Evolutionary conservation across 1,140 invertebrate species (phyloP), one percentile per base, ranked within the genome.

Genomic region (Delia radicum): DNA sequence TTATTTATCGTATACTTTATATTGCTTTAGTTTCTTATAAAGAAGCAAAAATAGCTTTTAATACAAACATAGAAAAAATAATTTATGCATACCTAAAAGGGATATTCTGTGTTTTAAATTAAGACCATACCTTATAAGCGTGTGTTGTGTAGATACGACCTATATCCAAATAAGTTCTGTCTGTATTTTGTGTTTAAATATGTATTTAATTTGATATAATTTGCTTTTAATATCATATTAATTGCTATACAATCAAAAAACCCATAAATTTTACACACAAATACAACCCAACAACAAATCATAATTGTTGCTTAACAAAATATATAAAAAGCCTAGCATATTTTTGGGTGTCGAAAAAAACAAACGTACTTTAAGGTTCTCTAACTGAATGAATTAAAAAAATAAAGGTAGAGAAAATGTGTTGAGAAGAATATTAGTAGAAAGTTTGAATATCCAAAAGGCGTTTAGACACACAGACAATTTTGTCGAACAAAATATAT

Each of bases 221-320:
- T 69, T 69, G n/a, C 65, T 69, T 69, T 69, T 69, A 69, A 69
- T 69, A 69, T 69, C 65, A 69, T 37, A 69, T 69, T 69, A 69
- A 69, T 69, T 69, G 65, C 65, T 37, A 31, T 33, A 69, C 65
- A 69, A 69, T 69, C 65, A 37, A 69, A 69, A 69, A 33, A 29
- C 37, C 29, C 24, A 69, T 69, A 69, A 69, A 69, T 69, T 69
- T 33, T 37, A 21, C 21, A 21, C 21, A n/a, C 5, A 24, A 55
- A 55, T 10, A 55, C 48, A 55, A 21, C n/a, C 18, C n/a, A 55
- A 24, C 48, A 55, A 55, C 46, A 55, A 55, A 4, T 55, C 48
- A 55, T 55, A 55, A 55, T 55, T 55, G 18, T 55, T 55, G 48
- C 48, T 55, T 55, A 55, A 37, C 33, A 37, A 2, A 37, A 13